Conservation (phyloP, 2,888 invertebrate genomes). For the Drosophila engyochracea region DNA sequence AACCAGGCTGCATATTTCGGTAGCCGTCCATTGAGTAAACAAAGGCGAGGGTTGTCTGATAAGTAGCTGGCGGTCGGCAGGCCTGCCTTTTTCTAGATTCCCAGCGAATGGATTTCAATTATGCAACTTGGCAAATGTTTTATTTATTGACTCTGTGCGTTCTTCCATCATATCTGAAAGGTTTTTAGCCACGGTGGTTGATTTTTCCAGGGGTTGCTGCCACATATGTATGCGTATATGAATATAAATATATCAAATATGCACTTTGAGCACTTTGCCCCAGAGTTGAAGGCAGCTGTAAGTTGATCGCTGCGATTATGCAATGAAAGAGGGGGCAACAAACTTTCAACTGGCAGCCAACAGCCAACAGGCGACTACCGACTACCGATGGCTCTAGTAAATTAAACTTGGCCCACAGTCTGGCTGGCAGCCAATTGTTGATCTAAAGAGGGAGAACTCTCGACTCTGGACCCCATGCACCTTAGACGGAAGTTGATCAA, state of each 20-base stretch:
- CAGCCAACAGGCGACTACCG: background rate
- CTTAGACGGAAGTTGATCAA: constrained; percentile 51
- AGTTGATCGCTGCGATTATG: constrained; percentile 63
- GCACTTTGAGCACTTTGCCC: constrained; percentile 34
- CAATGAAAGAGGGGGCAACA: constrained; percentile 57
- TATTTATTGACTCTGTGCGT: constrained; percentile 73
- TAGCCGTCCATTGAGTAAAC: constrained; percentile 44
- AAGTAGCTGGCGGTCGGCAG: constrained; percentile 50
- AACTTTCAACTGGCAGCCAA: constrained; percentile 42
- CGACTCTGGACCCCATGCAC: constrained; percentile 13
- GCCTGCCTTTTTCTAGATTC: constrained; percentile 33
- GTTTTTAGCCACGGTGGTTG: constrained; percentile 75
- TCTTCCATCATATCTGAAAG: constrained; percentile 56
- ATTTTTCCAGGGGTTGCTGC: constrained; percentile 57
- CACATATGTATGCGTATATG: background rate
- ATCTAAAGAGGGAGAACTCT: constrained; percentile 12
- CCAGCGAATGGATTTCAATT: constrained; percentile 68
- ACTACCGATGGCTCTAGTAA: constrained; percentile 45
- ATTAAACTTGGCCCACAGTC: constrained; percentile 52
- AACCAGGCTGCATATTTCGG: constrained; percentile 48
- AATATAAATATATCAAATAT: constrained; percentile 21
- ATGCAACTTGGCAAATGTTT: constrained; percentile 77
- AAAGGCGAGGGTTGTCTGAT: constrained; percentile 55
- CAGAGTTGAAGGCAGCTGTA: constrained; percentile 36
- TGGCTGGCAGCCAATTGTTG: constrained; percentile 62